Evolutionary conservation across 2,113 vertebrate species (phyloP).

Genomic region (Casuarius casuarius): DNA sequence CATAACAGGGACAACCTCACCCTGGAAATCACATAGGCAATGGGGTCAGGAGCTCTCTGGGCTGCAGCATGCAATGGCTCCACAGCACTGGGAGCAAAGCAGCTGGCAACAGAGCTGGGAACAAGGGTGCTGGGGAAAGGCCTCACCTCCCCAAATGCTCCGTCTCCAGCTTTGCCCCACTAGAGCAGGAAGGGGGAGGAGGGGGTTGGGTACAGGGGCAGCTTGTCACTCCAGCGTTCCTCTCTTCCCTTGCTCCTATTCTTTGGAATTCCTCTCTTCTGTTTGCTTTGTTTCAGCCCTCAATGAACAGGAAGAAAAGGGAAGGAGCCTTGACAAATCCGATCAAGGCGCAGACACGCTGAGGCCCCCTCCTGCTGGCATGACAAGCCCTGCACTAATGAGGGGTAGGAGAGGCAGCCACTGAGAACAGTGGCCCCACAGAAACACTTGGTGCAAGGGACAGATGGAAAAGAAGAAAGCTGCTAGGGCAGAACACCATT

Average conservation of each 20-base stretch:
- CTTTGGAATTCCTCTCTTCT: constrained; percentile 62
- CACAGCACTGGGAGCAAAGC: background rate
- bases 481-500: background rate
- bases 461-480: background rate
- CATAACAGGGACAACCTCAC: background rate
- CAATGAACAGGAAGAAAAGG: constrained; percentile 73
- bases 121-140: background rate
- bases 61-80: background rate
- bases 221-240: constrained; percentile 29
- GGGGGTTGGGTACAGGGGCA: background rate
- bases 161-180: background rate
- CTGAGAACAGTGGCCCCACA: constrained; percentile 20
- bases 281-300: constrained; percentile 72
- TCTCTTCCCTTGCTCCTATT: constrained; percentile 38
- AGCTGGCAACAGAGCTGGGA: background rate
- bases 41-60: background rate
- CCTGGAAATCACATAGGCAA: background rate
- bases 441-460: background rate
- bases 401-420: constrained; percentile 26
- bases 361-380: constrained; percentile 65
- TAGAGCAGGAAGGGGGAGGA: background rate
- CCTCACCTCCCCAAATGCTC: background rate
- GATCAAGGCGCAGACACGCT: constrained; percentile 59
- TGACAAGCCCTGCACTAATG: constrained; percentile 65
- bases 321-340: constrained; percentile 75